Base-by-base conservation (phyloP, 2,888 invertebrate species). In the Liopterus haemorrhoidalis region DNA sequence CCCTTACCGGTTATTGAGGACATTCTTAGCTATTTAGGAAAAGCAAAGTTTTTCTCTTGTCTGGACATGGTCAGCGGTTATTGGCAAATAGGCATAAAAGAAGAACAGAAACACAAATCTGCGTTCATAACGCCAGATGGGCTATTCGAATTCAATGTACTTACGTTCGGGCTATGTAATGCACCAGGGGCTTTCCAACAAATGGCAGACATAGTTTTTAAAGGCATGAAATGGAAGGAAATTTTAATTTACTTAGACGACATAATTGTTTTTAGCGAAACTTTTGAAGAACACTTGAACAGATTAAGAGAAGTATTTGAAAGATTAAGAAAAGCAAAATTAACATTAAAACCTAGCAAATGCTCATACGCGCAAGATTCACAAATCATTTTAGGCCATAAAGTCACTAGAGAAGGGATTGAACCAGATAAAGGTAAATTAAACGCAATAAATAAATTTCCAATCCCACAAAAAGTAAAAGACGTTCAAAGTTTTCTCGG, bases 101-200 rank as follows among this genome's bases (percentile, higher is more conserved):
- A 49, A 32, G 12, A 30, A 4, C 41, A 41, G 19, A 51, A 52
- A 21, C 39, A 51, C 28, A 49, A 52, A 16, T 56, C 56, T 16
- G 53, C 54, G 5, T 56, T 55, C 36, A 41, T 49, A 6, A 52
- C 49, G 11, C 49, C 49, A 27, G 52, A 45, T 20, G 54, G 56
- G 2, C 44, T 49, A 28, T 57, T 43, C 21, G 46, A 52, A 39
- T 58, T 54, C 22, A 50, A 51, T 6, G 48, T 48, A 22, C 28
- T 57, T 25, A 46, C 49, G 20, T 57, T 57, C 36, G 58, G 56
- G 1, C 37, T 57, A 28, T 56, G 54, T 22, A 55, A 54, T 32
- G 51, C 55, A 5, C 56, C 57, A 2, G 44, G 36, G 2, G 52
- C 53, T 1, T 58, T 55, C 25, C 51, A 54, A 38, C 36, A 41